Evolutionary conservation across 2,888 invertebrate genomes (phyloP).

Genomic region (Rotaria sp.): DNA sequence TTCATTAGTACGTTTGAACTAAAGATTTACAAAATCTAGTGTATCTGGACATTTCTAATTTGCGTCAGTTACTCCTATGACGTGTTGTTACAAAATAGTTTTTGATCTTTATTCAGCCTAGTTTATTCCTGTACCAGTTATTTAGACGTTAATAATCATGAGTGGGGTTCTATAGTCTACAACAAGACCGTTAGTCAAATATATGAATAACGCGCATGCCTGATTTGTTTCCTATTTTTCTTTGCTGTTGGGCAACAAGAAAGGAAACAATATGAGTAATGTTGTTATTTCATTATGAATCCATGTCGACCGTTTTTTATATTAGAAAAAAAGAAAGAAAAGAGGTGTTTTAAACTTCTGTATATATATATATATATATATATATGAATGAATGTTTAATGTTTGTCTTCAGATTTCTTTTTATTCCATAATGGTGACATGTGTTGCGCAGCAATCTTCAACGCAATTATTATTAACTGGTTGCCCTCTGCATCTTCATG

Average conservation of each 20-base stretch:
- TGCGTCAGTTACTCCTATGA: too few species aligned
- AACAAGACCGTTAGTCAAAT: background rate
- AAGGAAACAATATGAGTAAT: background rate
- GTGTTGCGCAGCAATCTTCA: background rate
- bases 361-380: background rate
- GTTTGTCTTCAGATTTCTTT: background rate
- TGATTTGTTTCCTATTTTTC: background rate
- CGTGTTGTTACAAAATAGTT: too few species aligned
- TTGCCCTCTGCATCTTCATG: background rate
- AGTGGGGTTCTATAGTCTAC: background rate
- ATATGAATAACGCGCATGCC: background rate
- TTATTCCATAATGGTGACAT: background rate
- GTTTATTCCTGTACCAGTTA: too few species aligned
- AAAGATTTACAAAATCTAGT: too few species aligned
- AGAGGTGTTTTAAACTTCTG: background rate
- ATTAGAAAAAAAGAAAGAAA: background rate
- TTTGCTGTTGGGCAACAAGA: background rate
- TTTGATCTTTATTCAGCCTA: too few species aligned
- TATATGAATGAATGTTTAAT: background rate
- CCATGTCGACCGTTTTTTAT: background rate
- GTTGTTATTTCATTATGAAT: background rate
- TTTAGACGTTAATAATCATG: background rate
- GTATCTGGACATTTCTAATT: too few species aligned
- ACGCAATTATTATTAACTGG: background rate
- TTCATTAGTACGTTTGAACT: too few species aligned